Base-by-base conservation (phyloP, 2,797 vertebrate genomes). In the Poeciliopsis paucimaculata region DNA sequence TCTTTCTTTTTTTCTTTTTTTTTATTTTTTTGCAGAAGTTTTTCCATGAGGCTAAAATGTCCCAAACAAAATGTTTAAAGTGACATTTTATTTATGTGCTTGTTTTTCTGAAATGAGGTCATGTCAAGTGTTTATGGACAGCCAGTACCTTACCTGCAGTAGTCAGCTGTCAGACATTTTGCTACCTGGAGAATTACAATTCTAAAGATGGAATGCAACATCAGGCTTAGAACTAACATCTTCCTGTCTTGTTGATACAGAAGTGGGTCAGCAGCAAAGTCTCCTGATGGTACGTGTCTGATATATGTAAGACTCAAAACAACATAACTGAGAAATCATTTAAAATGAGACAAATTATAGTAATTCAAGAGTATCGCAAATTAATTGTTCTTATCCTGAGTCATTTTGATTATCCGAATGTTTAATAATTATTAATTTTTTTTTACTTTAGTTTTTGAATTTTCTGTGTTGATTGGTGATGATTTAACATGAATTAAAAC, bases 41-140 rank as follows among this genome's bases (percentile, higher is more conserved):
- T 66, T 23, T 68, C 82, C 49, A 57, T 34, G n/a, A 64, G 55
- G 36, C 39, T 66, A 46, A 83, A 36, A 74, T 31, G 16, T 84
- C 60, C 76, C 28, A 2, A 46, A 34, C 53, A 66, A 80, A 45
- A 36, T 68, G 5, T 62, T 66, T 66, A 23, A 39, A 66, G 34
- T 34, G 9, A 39, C 0, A 66, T 23, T 36, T 18, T 36, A 18
- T 66, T 11, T 68, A 36, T 64, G 31, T 64, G 34, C 20, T 13
- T 23, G 31, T 68, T 41, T 41, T 66, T 39, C 36, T 39, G 9
- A 39, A 39, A 41, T 39, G 8, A 66, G 36, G 20, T 68, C 36
- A 41, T 68, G 64, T 68, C 64, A 68, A 12, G 9, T 68, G 20
- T 68, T 68, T 39, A 26, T 68, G 1, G 20, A 68, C 20, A 68